Evolutionary conservation across 2,888 invertebrate genomes (phyloP).

Genomic region (Stenotaenia linearis): DNA sequence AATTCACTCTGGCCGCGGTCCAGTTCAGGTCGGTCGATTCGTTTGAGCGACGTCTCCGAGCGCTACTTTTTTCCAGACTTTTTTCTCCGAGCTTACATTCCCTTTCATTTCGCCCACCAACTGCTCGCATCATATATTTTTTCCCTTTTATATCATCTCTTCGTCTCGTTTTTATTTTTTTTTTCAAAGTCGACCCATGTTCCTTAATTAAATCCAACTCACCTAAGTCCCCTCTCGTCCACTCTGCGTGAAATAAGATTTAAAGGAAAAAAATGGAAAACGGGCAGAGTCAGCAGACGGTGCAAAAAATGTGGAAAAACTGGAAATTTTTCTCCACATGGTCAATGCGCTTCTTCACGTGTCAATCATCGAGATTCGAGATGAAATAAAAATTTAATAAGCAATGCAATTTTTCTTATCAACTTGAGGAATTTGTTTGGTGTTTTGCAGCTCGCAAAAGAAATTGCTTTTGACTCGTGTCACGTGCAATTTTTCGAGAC

Average conservation of each 20-base stretch:
- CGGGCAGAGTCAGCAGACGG: not conserved
- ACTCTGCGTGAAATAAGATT: not conserved
- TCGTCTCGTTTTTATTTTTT: not conserved
- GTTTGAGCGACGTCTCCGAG: not conserved
- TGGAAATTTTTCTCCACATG: not conserved
- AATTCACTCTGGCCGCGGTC: not conserved
- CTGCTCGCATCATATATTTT: not conserved
- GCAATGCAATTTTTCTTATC: not conserved
- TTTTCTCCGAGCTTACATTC: not conserved
- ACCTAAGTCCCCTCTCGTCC: not conserved
- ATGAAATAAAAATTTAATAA: not conserved
- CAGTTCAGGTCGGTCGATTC: not conserved
- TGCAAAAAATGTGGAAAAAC: not conserved
- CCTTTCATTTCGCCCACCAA: not conserved
- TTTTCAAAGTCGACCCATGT: not conserved
- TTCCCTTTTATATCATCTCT: not conserved
- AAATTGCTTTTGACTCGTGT: too few species aligned
- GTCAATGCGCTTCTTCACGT: not conserved
- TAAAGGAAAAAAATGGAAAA: not conserved
- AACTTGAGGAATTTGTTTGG: not conserved
- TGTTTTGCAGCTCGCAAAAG: not conserved
- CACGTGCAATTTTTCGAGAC: too few species aligned
- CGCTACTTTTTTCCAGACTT: not conserved
- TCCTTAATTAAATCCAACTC: not conserved
- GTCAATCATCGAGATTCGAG: not conserved